Base-by-base conservation (phyloP, 2,888 invertebrate genomes). In the Andrena camellia region DNA sequence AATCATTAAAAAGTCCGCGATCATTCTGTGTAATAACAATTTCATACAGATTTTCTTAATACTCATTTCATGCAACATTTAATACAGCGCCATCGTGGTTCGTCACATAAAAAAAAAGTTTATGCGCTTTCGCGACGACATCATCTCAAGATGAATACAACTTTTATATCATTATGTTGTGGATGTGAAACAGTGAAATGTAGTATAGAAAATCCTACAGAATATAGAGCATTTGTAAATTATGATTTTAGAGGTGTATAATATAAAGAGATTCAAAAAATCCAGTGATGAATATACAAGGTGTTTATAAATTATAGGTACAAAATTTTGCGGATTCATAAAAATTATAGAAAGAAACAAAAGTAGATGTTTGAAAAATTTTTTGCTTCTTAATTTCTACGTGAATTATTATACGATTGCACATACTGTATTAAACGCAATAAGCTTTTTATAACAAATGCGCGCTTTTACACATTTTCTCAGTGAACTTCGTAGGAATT, bases 51-150 rank as follows among this genome's bases (percentile, higher is more conserved):
- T 86, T 73, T 85, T 84, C 83, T 86, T 87, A 90, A 88, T 88
- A 90, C 89, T 90, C 90, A 88, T 89, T 88, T 90, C 90, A 89
- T 90, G 90, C 88, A 90, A 91, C 90, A 90, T 90, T 90, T 90
- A 91, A 88, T 84, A 81, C 85, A 85, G 84, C 87, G 85, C 86
- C 81, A 81, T 89, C 87, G 88, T 83, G 86, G 86, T 85, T 90
- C 90, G 85, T 81, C 50, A 13, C 31, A 72, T 1, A 71, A 20
- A 35, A 60, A 42, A 23, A 7, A 26, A 17, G 20, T 29, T 23
- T 48, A 72, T 2, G 6, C 7, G n/a, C 42, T 42, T 42, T 13
- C 17, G 13, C 42, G 42, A 42, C 42, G 42, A 42, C 13, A 4
- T 13, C 42, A 13, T 42, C 13, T 42, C 42, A 13, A 42, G 13